These are phyloP conservation scores for Sebastiscus albofasciatus DNA, from an alignment of 2,797 vertebrate genomes.

Conservation along the genomic window DNA sequence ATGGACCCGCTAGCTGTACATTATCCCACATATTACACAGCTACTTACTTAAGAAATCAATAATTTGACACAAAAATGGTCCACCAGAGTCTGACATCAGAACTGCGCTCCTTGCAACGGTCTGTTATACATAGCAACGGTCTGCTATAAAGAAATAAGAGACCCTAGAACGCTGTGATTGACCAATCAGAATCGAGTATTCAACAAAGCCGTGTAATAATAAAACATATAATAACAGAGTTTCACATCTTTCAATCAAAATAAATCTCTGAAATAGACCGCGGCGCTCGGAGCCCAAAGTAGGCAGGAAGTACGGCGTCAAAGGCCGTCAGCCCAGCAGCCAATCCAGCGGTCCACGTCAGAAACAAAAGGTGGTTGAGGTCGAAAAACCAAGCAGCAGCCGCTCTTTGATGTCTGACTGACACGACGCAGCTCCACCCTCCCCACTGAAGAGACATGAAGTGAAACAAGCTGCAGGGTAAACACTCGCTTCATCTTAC, in stretches of 20 bases:
- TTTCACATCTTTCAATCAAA: background rate
- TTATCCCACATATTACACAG: too few species aligned
- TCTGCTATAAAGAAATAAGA: too few species aligned
- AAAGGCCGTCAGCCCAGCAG: background rate
- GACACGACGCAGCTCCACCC: constrained; percentile 19
- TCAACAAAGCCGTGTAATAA: too few species aligned
- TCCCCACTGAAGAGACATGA: background rate
- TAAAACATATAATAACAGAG: background rate
- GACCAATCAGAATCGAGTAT: too few species aligned
- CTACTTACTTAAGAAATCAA: too few species aligned
- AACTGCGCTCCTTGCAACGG: too few species aligned
- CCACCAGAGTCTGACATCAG: too few species aligned
- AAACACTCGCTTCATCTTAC: constrained; percentile 13
- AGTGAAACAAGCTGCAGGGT: constrained; percentile 38
- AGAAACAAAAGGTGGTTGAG: constrained; percentile 5
- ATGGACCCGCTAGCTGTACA: too few species aligned
- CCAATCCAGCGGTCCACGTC: background rate
- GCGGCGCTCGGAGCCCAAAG: background rate
- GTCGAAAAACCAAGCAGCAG: background rate
- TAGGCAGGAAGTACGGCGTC: background rate
- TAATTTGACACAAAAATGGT: too few species aligned
- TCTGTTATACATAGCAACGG: too few species aligned
- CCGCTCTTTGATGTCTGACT: constrained; percentile 34
- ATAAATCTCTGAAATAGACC: background rate
- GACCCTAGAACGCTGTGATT: too few species aligned